Evolutionary conservation across 2,113 vertebrate genomes (phyloP), one percentile per base, ranked within the genome.

Genomic region (Ramphastos sulfuratus): DNA sequence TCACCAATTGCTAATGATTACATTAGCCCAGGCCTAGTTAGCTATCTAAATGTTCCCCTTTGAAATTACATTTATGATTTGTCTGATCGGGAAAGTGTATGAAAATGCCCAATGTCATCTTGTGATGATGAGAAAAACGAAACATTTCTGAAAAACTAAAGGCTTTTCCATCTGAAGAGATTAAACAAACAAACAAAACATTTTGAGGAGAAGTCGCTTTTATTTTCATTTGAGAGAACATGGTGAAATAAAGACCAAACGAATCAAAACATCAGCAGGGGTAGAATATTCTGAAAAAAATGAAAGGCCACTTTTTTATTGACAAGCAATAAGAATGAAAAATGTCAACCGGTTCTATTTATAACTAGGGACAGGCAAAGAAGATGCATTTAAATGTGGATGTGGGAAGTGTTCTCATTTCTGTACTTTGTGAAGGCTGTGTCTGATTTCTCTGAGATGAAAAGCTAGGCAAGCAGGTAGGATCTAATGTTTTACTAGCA

Each of bases 261-360:
- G 84, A 87, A 88, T 85, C 33, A 92, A 78, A 94, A 87, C 28
- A 82, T 37, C 46, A 88, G 30, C 35, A 89, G 54, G 44, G 23
- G 17, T 75, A 61, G 63, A 84, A 75, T 58, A 72, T 79, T 65
- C 19, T 17, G 24, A 12, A 52, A 24, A n/a, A 66, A 55, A 70
- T 66, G 21, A 89, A 87, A 89, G 27, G 19, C 7, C 27, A 7
- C 86, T 85, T 87, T 87, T 77, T 87, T 61, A 60, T 66, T 93
- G 75, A 74, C 60, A 91, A 85, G 37, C 39, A 73, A 44, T 60
- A 35, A 54, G 48, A 93, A 58, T 81, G 46, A 94, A 83, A 92
- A 94, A 91, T 80, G 23, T 83, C 71, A 85, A 85, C 21, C 15
- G 6, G 23, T 67, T 80, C 75, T 93, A 58, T 94, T 95, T 83